Conservation (phyloP, 2,113 vertebrate species). For the Bambusicola thoracicus region DNA sequence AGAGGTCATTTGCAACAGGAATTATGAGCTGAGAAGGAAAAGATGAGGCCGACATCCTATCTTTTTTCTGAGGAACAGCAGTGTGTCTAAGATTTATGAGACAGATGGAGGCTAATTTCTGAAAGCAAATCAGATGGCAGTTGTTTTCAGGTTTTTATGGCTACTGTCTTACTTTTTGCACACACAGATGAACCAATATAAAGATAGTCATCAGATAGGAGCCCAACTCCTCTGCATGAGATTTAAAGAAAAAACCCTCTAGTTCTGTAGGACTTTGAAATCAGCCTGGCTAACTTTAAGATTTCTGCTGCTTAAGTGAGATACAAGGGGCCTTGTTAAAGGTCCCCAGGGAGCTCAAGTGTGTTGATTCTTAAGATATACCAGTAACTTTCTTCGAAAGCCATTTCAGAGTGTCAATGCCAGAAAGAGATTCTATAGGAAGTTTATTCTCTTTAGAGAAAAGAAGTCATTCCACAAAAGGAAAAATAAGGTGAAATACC, state of each 20-base stretch:
- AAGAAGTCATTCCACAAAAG: neutral
- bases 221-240: neutral
- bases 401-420: neutral
- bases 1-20: neutral
- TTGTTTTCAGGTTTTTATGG: neutral
- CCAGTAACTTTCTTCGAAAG: neutral
- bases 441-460: neutral
- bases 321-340: neutral
- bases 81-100: neutral
- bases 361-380: neutral
- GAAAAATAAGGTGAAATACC: neutral
- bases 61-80: accelerated
- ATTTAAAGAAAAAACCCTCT: neutral
- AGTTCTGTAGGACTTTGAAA: neutral
- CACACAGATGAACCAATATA: neutral
- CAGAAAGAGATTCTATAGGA: neutral
- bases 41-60: accelerated
- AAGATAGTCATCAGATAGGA: neutral
- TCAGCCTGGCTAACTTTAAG: neutral
- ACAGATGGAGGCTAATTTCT: neutral
- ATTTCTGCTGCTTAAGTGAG: neutral
- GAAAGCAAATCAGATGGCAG: neutral
- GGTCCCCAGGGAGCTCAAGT: neutral
- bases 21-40: neutral
- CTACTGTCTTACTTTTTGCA: neutral